A percentile compares a stretch with the other conserved stretches of the same genome.
phyloP scores from a whole-genome alignment of 2,888 invertebrate species.

The Stenotaenia linearis region DNA sequence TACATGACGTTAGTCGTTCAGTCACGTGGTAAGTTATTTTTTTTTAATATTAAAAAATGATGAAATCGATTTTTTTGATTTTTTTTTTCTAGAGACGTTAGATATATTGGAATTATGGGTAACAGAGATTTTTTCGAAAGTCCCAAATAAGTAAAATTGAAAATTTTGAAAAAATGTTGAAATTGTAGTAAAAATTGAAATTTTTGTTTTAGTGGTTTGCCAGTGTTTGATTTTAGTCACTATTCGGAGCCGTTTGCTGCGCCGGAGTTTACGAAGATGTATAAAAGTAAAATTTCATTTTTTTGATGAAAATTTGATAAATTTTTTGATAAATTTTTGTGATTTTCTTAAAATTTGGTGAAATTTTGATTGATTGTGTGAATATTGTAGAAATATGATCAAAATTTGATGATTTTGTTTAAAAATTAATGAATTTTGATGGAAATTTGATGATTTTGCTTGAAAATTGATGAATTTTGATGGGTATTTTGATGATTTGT shows the following conservation, averaged over 20 bases:
- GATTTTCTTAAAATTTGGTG: no score
- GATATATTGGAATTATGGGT: conserved; percentile 62
- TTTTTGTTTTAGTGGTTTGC: conserved; percentile 31
- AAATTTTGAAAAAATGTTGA: no score
- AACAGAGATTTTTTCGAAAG: conserved; percentile 58
- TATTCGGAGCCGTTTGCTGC: conserved; percentile 57
- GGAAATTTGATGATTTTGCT: no score
- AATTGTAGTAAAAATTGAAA: background rate
- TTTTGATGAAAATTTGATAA: no score
- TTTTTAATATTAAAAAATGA: background rate
- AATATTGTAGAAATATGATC: no score
- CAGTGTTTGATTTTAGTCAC: conserved; percentile 34
- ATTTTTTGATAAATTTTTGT: no score
- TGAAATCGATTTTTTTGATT: conserved; percentile 29
- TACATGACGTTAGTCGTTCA: conserved; percentile 82
- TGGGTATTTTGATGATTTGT: no score
- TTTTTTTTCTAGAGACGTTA: conserved; percentile 45
- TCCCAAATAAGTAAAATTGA: conserved; percentile 62
- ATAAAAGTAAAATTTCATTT: conserved; percentile 38
- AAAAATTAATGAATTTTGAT: no score
- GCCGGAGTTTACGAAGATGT: conserved; percentile 56
- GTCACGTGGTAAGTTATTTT: conserved; percentile 45
- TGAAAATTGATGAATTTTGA: no score
- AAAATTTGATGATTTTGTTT: no score
- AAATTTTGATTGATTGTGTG: no score